Conservation (phyloP, 2,797 vertebrate species). For the Platyrinchus mystaceus region DNA sequence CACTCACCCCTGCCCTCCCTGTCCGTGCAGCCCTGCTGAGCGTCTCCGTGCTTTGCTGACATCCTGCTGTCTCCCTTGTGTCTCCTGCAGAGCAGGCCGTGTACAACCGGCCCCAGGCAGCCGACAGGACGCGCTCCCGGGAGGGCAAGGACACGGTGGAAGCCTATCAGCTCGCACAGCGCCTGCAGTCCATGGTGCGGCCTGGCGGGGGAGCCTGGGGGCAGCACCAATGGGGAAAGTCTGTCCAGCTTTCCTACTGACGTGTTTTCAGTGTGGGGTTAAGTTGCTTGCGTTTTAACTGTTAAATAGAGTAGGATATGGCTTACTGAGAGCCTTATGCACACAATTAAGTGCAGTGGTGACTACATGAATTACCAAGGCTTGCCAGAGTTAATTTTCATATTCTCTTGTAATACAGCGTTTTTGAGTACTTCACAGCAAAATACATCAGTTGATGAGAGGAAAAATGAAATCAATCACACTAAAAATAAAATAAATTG, state of each 20-base stretch:
- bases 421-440: background rate
- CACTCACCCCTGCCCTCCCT: fast-evolving
- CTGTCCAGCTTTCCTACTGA: background rate
- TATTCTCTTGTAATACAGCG: background rate
- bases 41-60: background rate
- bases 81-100: constrained; percentile 88
- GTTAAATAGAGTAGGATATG: background rate
- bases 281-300: background rate
- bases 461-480: background rate
- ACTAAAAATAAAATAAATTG: background rate
- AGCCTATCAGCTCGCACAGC: constrained; percentile 90
- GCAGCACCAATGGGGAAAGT: background rate
- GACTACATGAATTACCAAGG: background rate
- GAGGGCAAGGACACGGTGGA: constrained; percentile 87
- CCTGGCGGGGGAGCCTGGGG: background rate
- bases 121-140: constrained; percentile 84
- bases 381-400: background rate
- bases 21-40: background rate
- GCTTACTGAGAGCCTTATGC: background rate
- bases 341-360: background rate
- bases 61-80: background rate
- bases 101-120: constrained; percentile 88
- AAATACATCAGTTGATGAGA: background rate
- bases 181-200: constrained; percentile 92
- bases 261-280: background rate